phyloP scores from a whole-genome alignment of 2,113 vertebrate species.

The Tympanuchus pallidicinctus region DNA sequence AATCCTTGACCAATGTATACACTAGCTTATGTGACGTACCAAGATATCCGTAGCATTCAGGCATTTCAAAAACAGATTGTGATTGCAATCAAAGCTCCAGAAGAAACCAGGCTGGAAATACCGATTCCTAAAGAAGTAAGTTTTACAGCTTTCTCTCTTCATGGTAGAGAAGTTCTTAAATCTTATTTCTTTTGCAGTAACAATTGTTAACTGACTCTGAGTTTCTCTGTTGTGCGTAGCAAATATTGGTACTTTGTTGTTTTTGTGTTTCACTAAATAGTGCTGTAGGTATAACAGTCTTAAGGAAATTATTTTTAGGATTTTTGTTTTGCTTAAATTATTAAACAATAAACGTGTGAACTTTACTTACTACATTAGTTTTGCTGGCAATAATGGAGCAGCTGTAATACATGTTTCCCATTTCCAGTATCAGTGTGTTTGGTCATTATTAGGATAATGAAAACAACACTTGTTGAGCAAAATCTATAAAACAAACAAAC shows the following conservation, averaged over 20 bases:
- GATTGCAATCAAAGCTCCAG: conserved; percentile 90
- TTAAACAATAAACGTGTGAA: neutral
- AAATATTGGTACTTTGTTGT: neutral
- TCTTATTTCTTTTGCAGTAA: neutral
- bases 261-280: neutral
- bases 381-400: neutral
- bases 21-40: conserved; percentile 89
- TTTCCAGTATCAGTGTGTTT: neutral
- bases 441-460: neutral
- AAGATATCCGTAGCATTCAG: conserved; percentile 84
- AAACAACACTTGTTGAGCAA: neutral
- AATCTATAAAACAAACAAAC: neutral
- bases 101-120: conserved; percentile 91
- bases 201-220: neutral
- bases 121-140: conserved; percentile 87
- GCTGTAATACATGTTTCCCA: neutral
- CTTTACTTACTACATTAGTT: neutral
- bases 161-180: neutral
- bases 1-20: conserved; percentile 81
- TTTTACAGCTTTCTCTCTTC: neutral
- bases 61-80: conserved; percentile 90
- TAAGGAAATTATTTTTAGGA: neutral
- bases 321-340: neutral
- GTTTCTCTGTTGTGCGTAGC: neutral
- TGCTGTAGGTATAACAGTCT: neutral